Evolutionary conservation across 2,113 vertebrate genomes (phyloP), one percentile per base, ranked within the genome.

Genomic region (Istiophorus platypterus): DNA sequence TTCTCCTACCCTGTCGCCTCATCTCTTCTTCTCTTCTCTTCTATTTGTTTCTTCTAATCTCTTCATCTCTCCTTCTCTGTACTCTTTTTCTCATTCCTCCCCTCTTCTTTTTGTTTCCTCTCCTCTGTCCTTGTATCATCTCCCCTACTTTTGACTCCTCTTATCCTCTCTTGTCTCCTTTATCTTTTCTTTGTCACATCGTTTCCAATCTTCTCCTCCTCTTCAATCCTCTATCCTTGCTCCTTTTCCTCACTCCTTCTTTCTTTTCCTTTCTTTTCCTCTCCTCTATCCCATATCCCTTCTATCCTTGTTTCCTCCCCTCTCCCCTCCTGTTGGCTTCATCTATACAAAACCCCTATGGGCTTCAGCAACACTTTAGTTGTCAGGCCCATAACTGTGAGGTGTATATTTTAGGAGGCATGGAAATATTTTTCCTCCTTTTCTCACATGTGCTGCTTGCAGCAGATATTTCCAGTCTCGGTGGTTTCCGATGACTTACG

Each of bases 401-500:
- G 41, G 42, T 81, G 27, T 34, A 1, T 56, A 80, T 69, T 86
- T 84, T 59, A 59, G 59, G 42, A n/a, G 37, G 15, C 42, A 29
- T 68, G 57, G 69, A 71, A 80, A 81, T 58, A 63, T 70, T 82
- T 80, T 57, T 62, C 37, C 49, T 59, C 20, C 26, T 78, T 71
- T 80, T 24, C 57, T 69, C 62, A 66, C 29, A 45, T 39, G 5
- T 52, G 57, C 24, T 31, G 61, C 76, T 47, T 3, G 47, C 59
- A 71, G 72, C 65, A 76, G 72, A 85, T 59, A 58, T 89, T 89
- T 87, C 73, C 86, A 85, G 74, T 37, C 34, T 41, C 31, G 41
- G 61, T 69, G 81, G 74, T 90, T 87, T 86, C 81, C 26, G 10
- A 63, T 73, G 81, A 85, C 65, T 84, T 88, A 27, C 17, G 0